Conservation (phyloP, 2,888 invertebrate genomes). For the Eretmocerus hayati region DNA sequence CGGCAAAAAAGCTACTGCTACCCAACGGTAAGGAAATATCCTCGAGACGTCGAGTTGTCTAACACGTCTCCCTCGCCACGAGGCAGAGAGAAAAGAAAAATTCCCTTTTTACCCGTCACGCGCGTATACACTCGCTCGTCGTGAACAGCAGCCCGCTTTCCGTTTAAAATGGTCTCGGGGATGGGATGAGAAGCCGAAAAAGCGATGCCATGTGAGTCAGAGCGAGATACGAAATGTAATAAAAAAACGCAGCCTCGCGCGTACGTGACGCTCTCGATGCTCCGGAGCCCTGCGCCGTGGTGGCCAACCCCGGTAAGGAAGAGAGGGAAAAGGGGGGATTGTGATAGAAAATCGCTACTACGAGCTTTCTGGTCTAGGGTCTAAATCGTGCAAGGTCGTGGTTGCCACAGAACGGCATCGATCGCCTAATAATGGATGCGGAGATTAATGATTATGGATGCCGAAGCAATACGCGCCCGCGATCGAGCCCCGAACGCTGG, state of each 20-base stretch:
- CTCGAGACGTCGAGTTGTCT: slow-evolving; percentile 24
- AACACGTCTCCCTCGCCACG: slow-evolving; percentile 22
- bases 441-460: slow-evolving; percentile 36
- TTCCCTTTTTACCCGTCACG: slow-evolving; percentile 23
- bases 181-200: slow-evolving; percentile 3
- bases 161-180: slow-evolving; percentile 23
- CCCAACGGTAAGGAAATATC: slow-evolving; percentile 21
- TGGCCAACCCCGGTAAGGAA: neutral
- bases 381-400: slow-evolving; percentile 21
- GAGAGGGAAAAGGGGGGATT: slow-evolving; percentile 5
- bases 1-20: neutral
- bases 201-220: neutral
- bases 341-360: slow-evolving; percentile 21
- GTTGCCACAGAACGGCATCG: slow-evolving; percentile 25
- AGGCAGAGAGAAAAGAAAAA: slow-evolving; percentile 23
- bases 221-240: neutral
- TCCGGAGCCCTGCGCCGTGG: neutral
- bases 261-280: neutral
- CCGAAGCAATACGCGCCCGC: slow-evolving; percentile 8
- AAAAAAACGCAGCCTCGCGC: no score
- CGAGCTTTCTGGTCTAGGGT: slow-evolving; percentile 22
- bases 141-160: no score
- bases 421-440: slow-evolving; percentile 37
- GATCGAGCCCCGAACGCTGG: slow-evolving; percentile 1
- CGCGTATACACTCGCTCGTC: no score